Evolutionary conservation across 2,888 invertebrate species (phyloP), one percentile per base, ranked within the genome.

Genomic region (Crocallis elinguaria): DNA sequence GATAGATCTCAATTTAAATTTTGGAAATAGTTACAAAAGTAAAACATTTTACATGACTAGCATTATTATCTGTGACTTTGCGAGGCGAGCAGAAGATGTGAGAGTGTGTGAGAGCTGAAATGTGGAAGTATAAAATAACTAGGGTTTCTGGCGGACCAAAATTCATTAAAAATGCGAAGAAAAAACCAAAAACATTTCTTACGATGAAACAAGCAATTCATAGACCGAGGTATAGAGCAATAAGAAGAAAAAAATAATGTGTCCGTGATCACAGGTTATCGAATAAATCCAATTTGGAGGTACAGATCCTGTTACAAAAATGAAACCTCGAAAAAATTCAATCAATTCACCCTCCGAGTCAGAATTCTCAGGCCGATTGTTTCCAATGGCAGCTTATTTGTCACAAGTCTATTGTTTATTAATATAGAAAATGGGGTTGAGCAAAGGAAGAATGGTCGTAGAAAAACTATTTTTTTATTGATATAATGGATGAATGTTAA

Each of bases 321-420:
- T 57, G 46, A 44, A 38, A 33, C 48, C 53, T 52, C 60, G 64
- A 64, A 75, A 74, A 77, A 81, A 79, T 75, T 74, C 76, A 77
- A 81, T 82, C 75, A 77, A 68, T 64, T 60, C 66, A 57, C 71
- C 67, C 66, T 64, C 50, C 49, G 37, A 41, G 43, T 25, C 21
- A 48, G 59, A 55, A 57, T 60, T 63, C 68, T 67, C 61, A 62
- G 67, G 72, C 69, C 71, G 65, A 70, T 75, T 75, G 69, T 74
- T 71, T 65, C 66, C 64, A 64, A 63, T 69, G 66, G 72, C 53
- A 70, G 73, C 64, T 70, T 77, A 76, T 79, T 78, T 77, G 76
- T 77, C 75, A 67, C 72, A 66, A 75, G 57, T 65, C 75, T 75
- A 80, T 86, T 84, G 82, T 88, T 82, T 87, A 86, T 82, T 86